These are phyloP conservation scores for Drosophila maculinotata DNA, from an alignment of 2,888 invertebrate species.

Conservation along the genomic window DNA sequence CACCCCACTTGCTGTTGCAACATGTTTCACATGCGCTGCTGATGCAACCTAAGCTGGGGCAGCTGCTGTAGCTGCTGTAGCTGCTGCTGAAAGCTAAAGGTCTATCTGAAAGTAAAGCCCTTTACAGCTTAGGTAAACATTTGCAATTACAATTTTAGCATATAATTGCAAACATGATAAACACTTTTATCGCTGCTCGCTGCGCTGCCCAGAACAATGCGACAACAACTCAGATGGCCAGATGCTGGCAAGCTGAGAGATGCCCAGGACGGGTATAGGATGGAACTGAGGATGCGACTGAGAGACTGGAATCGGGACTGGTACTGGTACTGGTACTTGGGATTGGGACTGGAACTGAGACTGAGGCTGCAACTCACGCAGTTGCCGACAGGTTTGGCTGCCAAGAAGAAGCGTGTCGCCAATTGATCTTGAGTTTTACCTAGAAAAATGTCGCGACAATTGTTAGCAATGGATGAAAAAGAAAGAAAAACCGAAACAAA, in stretches of 20 bases:
- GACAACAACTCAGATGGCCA: constrained; percentile 42
- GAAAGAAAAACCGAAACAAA: constrained; percentile 18
- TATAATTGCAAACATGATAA: constrained; percentile 81
- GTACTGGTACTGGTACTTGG: not conserved
- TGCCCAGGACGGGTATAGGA: constrained; percentile 17
- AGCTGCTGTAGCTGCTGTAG: not conserved
- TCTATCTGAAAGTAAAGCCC: constrained; percentile 67
- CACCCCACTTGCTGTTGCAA: constrained; percentile 40
- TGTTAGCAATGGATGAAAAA: constrained; percentile 47
- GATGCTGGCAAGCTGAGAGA: constrained; percentile 23
- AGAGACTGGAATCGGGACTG: constrained; percentile 1
- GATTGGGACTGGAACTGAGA: constrained; percentile 7
- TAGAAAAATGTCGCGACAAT: constrained; percentile 85
- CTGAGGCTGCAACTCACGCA: constrained; percentile 67
- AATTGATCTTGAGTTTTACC: constrained; percentile 84
- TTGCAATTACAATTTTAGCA: constrained; percentile 81
- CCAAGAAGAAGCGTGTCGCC: constrained; percentile 84
- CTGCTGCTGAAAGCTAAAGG: constrained; percentile 19
- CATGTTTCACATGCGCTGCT: constrained; percentile 18
- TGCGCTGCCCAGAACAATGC: constrained; percentile 51
- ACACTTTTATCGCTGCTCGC: constrained; percentile 73
- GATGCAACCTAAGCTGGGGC: not conserved
- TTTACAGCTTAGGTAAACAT: constrained; percentile 75
- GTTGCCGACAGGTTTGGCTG: constrained; percentile 65
- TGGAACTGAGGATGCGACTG: constrained; percentile 13